A percentile compares a stretch with the other conserved stretches of the same genome.
These are phyloP conservation scores for Myxocyprinus asiaticus DNA, from an alignment of 2,113 vertebrate species.

Conservation along the genomic window DNA sequence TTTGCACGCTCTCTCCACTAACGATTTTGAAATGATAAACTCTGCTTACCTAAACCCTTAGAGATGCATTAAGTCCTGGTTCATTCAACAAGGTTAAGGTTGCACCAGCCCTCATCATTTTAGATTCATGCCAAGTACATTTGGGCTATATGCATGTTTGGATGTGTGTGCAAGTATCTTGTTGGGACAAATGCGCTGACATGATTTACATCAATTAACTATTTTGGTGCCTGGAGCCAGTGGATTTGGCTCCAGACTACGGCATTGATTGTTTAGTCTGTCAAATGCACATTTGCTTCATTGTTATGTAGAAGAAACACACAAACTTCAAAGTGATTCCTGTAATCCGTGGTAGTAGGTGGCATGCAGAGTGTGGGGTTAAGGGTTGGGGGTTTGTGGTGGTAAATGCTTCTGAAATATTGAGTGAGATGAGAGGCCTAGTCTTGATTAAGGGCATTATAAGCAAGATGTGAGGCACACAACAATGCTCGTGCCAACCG, in stretches of 20 bases:
- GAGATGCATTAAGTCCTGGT: slow-evolving; percentile 83
- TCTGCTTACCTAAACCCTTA: slow-evolving; percentile 79
- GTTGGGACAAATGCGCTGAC: slow-evolving; percentile 47
- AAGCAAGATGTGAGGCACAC: slow-evolving; percentile 10
- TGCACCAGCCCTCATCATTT: slow-evolving; percentile 74
- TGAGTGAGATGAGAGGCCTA: not conserved
- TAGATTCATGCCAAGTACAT: slow-evolving; percentile 60
- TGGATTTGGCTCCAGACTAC: slow-evolving; percentile 58
- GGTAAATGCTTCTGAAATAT: slow-evolving; percentile 19
- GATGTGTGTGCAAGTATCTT: slow-evolving; percentile 41
- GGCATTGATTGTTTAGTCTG: slow-evolving; percentile 73
- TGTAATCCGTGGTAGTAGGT: slow-evolving; percentile 42
- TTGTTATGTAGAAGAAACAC: slow-evolving; percentile 68
- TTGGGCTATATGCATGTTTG: too few relatives aligned
- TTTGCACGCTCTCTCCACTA: slow-evolving; percentile 69
- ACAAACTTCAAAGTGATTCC: slow-evolving; percentile 67
- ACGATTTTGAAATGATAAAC: slow-evolving; percentile 94
- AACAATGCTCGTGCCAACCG: not conserved
- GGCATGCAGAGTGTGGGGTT: slow-evolving; percentile 29
- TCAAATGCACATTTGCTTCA: slow-evolving; percentile 73
- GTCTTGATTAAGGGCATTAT: slow-evolving; percentile 29
- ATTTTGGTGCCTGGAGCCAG: slow-evolving; percentile 56
- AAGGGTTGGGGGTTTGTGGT: slow-evolving; percentile 51
- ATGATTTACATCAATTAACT: slow-evolving; percentile 79
- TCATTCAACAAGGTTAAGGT: slow-evolving; percentile 79